phyloP scores from a whole-genome alignment of 2,797 vertebrate genomes.

The Epinephelus awoara region DNA sequence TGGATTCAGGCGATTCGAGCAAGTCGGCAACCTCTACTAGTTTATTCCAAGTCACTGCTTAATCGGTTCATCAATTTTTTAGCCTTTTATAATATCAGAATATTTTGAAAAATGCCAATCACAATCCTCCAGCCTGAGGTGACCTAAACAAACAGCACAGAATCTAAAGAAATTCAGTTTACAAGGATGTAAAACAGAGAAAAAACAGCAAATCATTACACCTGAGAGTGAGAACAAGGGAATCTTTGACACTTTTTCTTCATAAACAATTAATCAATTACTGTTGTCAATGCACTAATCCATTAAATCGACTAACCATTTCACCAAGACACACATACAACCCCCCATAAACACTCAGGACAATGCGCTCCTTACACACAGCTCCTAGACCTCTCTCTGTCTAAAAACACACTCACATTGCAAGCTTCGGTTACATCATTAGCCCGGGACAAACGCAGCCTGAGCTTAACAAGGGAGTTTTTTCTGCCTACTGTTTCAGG shows the following conservation, averaged over 20 bases:
- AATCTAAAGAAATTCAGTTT: background rate
- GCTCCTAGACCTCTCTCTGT: slow-evolving; percentile 42
- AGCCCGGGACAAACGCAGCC: slow-evolving; percentile 93
- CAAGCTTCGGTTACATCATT: slow-evolving; percentile 97
- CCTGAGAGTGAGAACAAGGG: background rate
- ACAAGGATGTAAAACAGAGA: background rate
- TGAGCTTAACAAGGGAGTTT: slow-evolving; percentile 93
- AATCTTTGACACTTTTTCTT: background rate
- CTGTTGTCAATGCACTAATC: slow-evolving; percentile 12
- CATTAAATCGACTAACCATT: slow-evolving; percentile 1
- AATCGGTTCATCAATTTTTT: background rate
- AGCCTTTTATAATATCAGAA: background rate
- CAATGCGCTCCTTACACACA: slow-evolving; percentile 15
- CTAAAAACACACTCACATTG: slow-evolving; percentile 84
- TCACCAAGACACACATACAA: background rate
- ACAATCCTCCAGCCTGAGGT: background rate
- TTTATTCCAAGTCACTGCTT: background rate
- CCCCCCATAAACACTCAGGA: slow-evolving; percentile 43
- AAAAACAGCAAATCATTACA: background rate
- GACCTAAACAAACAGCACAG: background rate
- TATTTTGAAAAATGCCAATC: background rate
- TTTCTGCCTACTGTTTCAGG: slow-evolving; percentile 97
- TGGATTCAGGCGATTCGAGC: slow-evolving; percentile 12
- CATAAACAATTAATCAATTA: slow-evolving; percentile 21
- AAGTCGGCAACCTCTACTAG: background rate